These are phyloP conservation scores for Pararge aegeria DNA, from an alignment of 1,140 invertebrate genomes.

Conservation along the genomic window DNA sequence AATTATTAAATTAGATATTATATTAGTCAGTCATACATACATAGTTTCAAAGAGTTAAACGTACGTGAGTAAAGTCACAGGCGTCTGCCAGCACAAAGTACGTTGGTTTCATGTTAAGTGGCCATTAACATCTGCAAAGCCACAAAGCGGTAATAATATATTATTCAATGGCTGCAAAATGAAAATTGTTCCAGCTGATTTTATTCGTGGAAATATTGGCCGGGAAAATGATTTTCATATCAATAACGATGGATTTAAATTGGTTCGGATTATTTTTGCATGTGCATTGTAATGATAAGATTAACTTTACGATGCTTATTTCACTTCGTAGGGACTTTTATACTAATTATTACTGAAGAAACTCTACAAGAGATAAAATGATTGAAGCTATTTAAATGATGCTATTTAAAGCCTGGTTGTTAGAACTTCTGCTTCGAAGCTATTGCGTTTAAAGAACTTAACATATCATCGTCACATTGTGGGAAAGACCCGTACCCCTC, in stretches of 20 bases:
- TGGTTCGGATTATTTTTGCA: slow-evolving; percentile 25
- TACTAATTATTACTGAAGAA: not conserved
- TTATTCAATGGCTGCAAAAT: slow-evolving; percentile 45
- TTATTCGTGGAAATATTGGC: slow-evolving; percentile 43
- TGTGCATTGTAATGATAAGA: slow-evolving; percentile 8
- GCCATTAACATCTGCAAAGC: slow-evolving; percentile 34
- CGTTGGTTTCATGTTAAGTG: slow-evolving; percentile 35
- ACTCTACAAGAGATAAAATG: too few relatives aligned
- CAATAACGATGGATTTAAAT: slow-evolving; percentile 37
- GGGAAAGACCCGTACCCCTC: too few relatives aligned
- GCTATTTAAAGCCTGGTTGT: too few relatives aligned
- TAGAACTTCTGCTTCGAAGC: too few relatives aligned
- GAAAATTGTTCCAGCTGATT: slow-evolving; percentile 44
- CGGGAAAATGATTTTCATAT: slow-evolving; percentile 42
- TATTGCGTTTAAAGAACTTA: too few relatives aligned
- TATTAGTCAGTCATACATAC: too few relatives aligned
- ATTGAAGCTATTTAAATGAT: too few relatives aligned
- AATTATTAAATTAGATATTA: too few relatives aligned
- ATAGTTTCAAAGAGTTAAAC: too few relatives aligned
- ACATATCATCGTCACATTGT: too few relatives aligned
- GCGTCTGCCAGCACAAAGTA: not conserved
- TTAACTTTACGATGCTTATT: slow-evolving; percentile 5
- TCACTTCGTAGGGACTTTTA: not conserved
- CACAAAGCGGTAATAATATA: slow-evolving; percentile 43
- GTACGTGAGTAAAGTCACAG: not conserved